Evolutionary conservation across 2,797 vertebrate species (phyloP).

Genomic region (Balearica regulorum): DNA sequence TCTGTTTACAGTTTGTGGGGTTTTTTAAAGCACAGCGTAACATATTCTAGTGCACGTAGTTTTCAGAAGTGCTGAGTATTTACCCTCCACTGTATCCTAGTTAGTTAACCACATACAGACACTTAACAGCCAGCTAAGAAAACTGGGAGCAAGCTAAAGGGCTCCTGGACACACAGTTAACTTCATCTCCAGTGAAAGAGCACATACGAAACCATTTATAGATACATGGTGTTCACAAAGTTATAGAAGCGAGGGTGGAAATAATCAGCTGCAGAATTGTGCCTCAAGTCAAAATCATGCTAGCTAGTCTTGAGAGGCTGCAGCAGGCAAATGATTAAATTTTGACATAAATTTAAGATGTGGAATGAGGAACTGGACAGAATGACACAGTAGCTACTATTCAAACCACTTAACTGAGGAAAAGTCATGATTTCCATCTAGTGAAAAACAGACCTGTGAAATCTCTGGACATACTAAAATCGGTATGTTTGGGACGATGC

Average conservation of each 20-base stretch:
- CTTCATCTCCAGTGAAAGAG: background rate
- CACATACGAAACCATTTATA: background rate
- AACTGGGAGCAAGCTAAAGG: background rate
- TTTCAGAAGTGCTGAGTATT: background rate
- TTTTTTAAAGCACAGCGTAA: background rate
- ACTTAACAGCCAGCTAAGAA: background rate
- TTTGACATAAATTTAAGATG: background rate
- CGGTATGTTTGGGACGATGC: background rate
- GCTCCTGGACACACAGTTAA: background rate
- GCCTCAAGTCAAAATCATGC: background rate
- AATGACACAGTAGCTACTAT: background rate
- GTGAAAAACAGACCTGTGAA: background rate
- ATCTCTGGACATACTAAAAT: background rate
- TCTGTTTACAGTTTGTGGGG: fast-evolving
- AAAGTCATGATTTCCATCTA: background rate
- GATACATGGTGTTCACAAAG: background rate
- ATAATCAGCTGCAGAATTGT: background rate
- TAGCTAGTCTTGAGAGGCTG: background rate
- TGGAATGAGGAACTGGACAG: background rate
- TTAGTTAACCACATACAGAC: background rate
- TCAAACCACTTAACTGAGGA: background rate
- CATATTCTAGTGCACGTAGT: background rate
- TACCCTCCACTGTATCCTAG: background rate
- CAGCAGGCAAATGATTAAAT: background rate
- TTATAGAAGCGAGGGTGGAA: background rate